Evolutionary conservation across 1,140 invertebrate species (phyloP), one percentile per base, ranked within the genome.

Genomic region (Plectus sambesii): DNA sequence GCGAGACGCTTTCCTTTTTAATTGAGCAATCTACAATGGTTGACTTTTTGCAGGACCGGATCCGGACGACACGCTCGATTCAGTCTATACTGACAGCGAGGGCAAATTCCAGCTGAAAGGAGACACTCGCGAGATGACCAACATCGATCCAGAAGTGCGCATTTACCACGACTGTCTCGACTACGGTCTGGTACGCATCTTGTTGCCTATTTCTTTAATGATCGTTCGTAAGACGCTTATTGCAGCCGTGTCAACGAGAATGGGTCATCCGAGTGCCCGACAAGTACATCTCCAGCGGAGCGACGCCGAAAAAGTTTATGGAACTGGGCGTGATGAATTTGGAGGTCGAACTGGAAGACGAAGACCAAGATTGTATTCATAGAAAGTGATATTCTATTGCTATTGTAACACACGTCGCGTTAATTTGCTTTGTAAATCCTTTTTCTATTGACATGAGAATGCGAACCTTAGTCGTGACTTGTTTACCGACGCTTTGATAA

Each of bases 261-360:
- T 67, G 64, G 63, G 49, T 66, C 3, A 69, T 66, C 44, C 44
- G 62, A 19, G 63, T 67, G 42, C 66, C 64, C 9, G 48, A 62
- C 38, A 67, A 67, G 44, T 67, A 69, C 53, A 67, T 67, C 36
- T 35, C 47, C 4, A 50, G 48, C 33, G 63, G 65, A 0, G 35
- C 42, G n/a, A 38, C 5, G 9, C 51, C 62, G 1, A 42, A 41
- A 19, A 55, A 49, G 40, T 22, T 48, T 15, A 48, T 48, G 46
- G 19, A 48, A 15, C 42, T 48, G 4, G 46, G 46, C n/a, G 23
- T n/a, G 42, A 47, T 48, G 41, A 48, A 55, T 38, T 38, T 64
- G 49, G 63, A 65, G 47, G 51, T 64, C 20, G 66, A 67, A 49
- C 38, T 67, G 24, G 64, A 67, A 39, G 51, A 60, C 33, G 64